Conservation (phyloP, 2,888 invertebrate species). For the Creontiades dilutus region DNA sequence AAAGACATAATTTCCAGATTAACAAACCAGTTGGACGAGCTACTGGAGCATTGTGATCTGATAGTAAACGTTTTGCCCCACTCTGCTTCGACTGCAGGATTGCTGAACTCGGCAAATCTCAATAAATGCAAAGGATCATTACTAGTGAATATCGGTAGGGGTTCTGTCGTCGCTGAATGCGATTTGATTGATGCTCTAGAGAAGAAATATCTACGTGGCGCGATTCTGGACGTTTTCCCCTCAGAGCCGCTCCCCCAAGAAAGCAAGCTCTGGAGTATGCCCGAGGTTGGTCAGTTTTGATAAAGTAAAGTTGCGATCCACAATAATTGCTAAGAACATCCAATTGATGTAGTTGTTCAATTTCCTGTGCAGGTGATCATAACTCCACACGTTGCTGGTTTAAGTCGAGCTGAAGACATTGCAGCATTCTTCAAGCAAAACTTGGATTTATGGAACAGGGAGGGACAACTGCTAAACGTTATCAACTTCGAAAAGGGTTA, state of each 20-base stretch:
- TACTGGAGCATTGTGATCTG: conserved; percentile 49
- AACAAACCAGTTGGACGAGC: conserved; percentile 40
- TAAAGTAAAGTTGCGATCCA: too few relatives aligned
- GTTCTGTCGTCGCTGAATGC: conserved; percentile 36
- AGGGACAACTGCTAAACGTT: conserved; percentile 33
- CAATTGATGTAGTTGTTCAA: too few relatives aligned
- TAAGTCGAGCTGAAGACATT: conserved; percentile 60
- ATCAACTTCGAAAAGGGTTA: conserved; percentile 65
- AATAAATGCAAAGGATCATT: conserved; percentile 9
- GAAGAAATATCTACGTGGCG: conserved; percentile 41
- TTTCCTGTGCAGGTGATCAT: conserved; percentile 54
- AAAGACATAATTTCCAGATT: background rate
- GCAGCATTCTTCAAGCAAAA: conserved; percentile 57
- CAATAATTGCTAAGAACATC: too few relatives aligned
- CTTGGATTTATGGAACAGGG: conserved; percentile 54
- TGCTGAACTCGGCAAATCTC: conserved; percentile 43
- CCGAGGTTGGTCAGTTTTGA: conserved; percentile 43
- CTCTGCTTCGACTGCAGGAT: conserved; percentile 33
- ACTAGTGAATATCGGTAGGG: conserved; percentile 65
- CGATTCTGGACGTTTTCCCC: conserved; percentile 67
- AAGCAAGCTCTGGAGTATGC: conserved; percentile 64
- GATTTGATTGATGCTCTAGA: conserved; percentile 60
- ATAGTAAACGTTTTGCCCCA: conserved; percentile 67
- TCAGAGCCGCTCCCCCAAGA: conserved; percentile 44
- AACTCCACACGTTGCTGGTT: conserved; percentile 67